phyloP scores from a whole-genome alignment of 2,888 invertebrate species.

The Harpalus rufipes region DNA sequence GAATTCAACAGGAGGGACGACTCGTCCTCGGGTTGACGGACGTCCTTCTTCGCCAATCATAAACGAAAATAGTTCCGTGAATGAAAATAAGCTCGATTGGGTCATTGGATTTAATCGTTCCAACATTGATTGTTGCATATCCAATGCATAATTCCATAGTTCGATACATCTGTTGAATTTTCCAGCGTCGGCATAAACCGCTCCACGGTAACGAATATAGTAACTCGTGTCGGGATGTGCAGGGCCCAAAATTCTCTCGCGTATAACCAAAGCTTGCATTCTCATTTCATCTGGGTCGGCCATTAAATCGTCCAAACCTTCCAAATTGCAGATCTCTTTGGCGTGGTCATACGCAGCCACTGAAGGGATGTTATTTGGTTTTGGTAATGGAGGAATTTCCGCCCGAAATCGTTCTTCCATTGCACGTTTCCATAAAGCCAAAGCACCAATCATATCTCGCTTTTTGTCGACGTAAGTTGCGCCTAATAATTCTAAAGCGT shows the following conservation, averaged over 20 bases:
- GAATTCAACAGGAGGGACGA: slow-evolving; percentile 89
- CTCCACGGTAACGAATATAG: slow-evolving; percentile 89
- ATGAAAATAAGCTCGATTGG: slow-evolving; percentile 95
- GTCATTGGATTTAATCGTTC: slow-evolving; percentile 97
- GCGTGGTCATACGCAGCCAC: slow-evolving; percentile 94
- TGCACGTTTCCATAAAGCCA: slow-evolving; percentile 93
- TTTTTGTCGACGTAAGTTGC: slow-evolving; percentile 98
- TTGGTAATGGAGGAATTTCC: slow-evolving; percentile 81
- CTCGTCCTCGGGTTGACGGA: slow-evolving; percentile 83
- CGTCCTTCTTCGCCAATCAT: slow-evolving; percentile 94
- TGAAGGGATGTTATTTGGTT: slow-evolving; percentile 84
- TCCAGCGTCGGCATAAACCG: slow-evolving; percentile 93
- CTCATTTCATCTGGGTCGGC: slow-evolving; percentile 97
- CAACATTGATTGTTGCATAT: slow-evolving; percentile 96
- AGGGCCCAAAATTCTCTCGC: slow-evolving; percentile 94
- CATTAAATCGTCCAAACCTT: slow-evolving; percentile 90
- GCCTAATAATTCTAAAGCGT: slow-evolving; percentile 94
- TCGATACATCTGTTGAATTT: slow-evolving; percentile 95
- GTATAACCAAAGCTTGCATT: slow-evolving; percentile 95
- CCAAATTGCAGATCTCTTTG: slow-evolving; percentile 88
- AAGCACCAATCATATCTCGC: slow-evolving; percentile 94
- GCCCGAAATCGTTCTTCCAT: slow-evolving; percentile 88
- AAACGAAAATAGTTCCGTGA: slow-evolving; percentile 96
- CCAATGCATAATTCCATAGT: slow-evolving; percentile 97
- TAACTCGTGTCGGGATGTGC: slow-evolving; percentile 98